Conservation (phyloP, 2,888 invertebrate genomes). For the Diadegma fenestrale region DNA sequence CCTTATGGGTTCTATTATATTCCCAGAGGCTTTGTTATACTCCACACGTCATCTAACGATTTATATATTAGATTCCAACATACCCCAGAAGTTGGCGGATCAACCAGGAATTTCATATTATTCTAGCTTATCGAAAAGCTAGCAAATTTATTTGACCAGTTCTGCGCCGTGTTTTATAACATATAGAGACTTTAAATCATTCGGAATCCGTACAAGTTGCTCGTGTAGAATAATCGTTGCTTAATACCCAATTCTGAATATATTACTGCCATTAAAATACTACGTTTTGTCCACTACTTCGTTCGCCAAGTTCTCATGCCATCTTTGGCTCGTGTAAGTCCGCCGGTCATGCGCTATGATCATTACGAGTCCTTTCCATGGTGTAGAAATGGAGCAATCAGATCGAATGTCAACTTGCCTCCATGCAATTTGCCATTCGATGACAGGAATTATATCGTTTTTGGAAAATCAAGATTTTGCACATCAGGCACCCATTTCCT, state of each 20-base stretch:
- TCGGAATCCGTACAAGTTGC: background rate
- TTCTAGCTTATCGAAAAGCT: constrained; percentile 13
- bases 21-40: background rate
- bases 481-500: background rate
- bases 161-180: background rate
- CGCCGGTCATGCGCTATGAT: background rate
- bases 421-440: background rate
- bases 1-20: background rate
- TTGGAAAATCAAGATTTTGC: background rate
- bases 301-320: background rate
- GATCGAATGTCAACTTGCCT: background rate
- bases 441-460: background rate
- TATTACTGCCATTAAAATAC: background rate
- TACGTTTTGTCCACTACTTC: background rate
- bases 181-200: background rate
- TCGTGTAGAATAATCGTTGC: background rate
- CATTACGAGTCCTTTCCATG: background rate
- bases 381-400: background rate
- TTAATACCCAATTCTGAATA: background rate
- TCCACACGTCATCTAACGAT: constrained; percentile 19
- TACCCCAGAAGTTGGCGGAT: background rate
- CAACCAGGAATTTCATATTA: constrained; percentile 9
- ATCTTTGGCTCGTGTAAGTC: background rate
- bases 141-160: background rate
- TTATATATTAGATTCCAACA: constrained; percentile 17